Evolutionary conservation across 2,888 invertebrate species (phyloP), one percentile per base, ranked within the genome.

Genomic region (Eucera pruinosa): DNA sequence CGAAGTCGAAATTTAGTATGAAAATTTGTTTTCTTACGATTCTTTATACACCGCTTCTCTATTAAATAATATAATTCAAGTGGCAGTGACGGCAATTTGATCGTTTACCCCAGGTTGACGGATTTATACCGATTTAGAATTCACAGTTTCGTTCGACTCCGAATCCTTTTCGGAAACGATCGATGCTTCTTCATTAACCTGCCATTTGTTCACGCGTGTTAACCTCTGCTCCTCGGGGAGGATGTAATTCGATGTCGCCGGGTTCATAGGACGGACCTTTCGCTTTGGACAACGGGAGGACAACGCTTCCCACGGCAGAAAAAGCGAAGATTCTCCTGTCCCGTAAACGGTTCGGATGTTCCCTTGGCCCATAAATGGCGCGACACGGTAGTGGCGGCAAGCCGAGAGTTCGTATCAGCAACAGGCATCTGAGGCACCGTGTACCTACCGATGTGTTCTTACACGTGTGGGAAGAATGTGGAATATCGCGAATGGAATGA

Each of bases 381-480:
- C 86, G 86, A 84, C 85, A 81, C 82, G 70, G 84, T 82, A 81
- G 82, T 82, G 84, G 79, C 81, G 78, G 78, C 69, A 67, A 76
- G 45, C 73, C 65, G 57, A 68, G 71, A 60, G 74, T 65, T 72
- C 66, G 87, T 90, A 91, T 90, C 91, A 86, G 88, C 85, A 85
- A 84, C 85, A 88, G 84, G 87, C 89, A 90, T 91, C 89, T 85
- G 78, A 85, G 81, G 83, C 84, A 81, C 84, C 81, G 87, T 88
- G 87, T 87, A 86, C 83, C 86, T 83, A 85, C 86, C 83, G 83
- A 85, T 89, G 87, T 88, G 89, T 88, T 85, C 86, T 88, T 87
- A 88, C 88, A 90, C 90, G 91, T 91, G 90, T 90, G 90, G 90
- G 91, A 91, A 91, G 91, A 91, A 91, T 91, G 91, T 90, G 89